Percentiles rank a stretch among this genome's conserved stretches.
These are phyloP conservation scores for Xylota segnis DNA, from an alignment of 2,888 invertebrate species.

Conservation along the genomic window DNA sequence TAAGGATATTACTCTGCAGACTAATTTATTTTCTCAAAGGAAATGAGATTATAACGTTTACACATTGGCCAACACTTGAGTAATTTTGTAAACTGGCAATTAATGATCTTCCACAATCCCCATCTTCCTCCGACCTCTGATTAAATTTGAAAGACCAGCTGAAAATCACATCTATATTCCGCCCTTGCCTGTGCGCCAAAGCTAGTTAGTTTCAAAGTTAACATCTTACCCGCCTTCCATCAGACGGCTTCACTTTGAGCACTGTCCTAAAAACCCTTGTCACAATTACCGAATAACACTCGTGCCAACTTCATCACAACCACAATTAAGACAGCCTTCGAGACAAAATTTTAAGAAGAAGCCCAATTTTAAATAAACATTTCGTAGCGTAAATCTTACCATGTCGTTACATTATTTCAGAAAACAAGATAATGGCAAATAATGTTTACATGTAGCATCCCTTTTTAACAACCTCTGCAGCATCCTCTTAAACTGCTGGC, in stretches of 20 bases:
- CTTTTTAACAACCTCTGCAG: constrained; percentile 36
- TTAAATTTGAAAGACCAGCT: not conserved
- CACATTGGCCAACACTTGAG: too few species aligned
- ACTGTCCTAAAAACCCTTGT: not conserved
- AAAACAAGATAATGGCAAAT: constrained; percentile 68
- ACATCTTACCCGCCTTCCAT: constrained; percentile 6
- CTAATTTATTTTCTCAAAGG: too few species aligned
- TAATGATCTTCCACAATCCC: too few species aligned
- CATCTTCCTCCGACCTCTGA: not conserved
- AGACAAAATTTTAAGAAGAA: constrained; percentile 31
- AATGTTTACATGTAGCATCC: constrained; percentile 68
- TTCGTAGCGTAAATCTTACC: constrained; percentile 37
- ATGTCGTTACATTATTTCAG: constrained; percentile 66
- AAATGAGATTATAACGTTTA: too few species aligned
- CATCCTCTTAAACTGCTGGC: constrained; percentile 28
- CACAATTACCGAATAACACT: constrained; percentile 29
- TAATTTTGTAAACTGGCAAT: too few species aligned
- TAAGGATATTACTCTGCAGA: too few species aligned
- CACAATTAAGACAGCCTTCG: constrained; percentile 24
- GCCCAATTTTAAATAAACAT: constrained; percentile 55
- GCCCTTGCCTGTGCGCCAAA: not conserved
- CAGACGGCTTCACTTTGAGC: not conserved
- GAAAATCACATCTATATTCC: not conserved
- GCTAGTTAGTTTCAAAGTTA: constrained; percentile 7
- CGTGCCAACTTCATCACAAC: constrained; percentile 13